Evolutionary conservation across 2,113 vertebrate species (phyloP).

Genomic region (Cephalopholis sonnerati): DNA sequence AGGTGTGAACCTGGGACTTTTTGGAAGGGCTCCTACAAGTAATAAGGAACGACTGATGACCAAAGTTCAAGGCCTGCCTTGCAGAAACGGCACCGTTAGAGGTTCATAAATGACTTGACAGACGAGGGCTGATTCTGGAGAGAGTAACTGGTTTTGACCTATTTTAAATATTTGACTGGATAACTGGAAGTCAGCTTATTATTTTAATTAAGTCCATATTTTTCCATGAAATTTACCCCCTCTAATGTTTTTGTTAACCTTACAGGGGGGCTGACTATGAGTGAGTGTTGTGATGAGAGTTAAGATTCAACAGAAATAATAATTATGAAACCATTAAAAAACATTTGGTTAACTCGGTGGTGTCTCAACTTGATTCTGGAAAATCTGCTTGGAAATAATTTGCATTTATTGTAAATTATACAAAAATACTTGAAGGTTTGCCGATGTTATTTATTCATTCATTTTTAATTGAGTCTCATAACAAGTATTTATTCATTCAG

Average conservation of each 20-base stretch:
- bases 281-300: slow-evolving; percentile 72
- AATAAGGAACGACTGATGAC: slow-evolving; percentile 59
- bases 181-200: slow-evolving; percentile 72
- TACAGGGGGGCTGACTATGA: slow-evolving; percentile 56
- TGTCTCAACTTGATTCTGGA: slow-evolving; percentile 7
- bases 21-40: slow-evolving; percentile 55
- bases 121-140: slow-evolving; percentile 48
- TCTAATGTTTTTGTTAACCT: slow-evolving; percentile 66
- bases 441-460: neutral
- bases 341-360: slow-evolving; percentile 65
- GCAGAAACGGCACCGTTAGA: slow-evolving; percentile 23
- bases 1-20: slow-evolving; percentile 42
- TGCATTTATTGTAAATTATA: neutral
- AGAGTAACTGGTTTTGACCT: slow-evolving; percentile 54
- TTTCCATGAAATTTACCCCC: slow-evolving; percentile 70
- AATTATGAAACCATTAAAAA: slow-evolving; percentile 79
- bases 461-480: neutral
- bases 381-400: neutral
- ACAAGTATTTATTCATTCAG: neutral
- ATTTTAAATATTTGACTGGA: slow-evolving; percentile 74
- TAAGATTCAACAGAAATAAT: slow-evolving; percentile 69
- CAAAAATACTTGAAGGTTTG: neutral
- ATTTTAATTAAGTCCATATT: slow-evolving; percentile 78
- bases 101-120: slow-evolving; percentile 49
- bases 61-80: slow-evolving; percentile 67